Evolutionary conservation across 2,888 invertebrate species (phyloP), one percentile per base, ranked within the genome.

Genomic region (Caenorhabditis sp.): DNA sequence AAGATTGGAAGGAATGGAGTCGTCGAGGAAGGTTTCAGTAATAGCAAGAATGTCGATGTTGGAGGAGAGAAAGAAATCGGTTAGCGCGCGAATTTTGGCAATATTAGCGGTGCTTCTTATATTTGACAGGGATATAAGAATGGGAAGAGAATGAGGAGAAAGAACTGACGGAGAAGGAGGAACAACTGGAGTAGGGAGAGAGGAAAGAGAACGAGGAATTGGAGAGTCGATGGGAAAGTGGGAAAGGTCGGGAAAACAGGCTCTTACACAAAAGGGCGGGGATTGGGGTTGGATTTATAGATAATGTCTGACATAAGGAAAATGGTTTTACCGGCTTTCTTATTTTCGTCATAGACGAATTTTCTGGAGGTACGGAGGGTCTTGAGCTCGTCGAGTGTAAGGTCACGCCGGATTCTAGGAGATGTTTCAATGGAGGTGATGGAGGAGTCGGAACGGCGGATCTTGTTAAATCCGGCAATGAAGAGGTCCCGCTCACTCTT

Each of bases 11-110:
- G 66, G 66, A 12, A 66, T n/a, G 14, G 66, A 26, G n/a, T 12
- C n/a, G 49, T 24, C 26, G 16, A 66, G 66, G 19, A 66, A 66
- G 8, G 66, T 66, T 66, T 66, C 66, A 7, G 66, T 66, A 12
- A 66, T 28, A 4, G 49, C 49, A n/a, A 66, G 28, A 16, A 66
- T 41, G 12, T 47, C 31, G 8, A 16, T n/a, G 4, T 6, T 8
- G 7, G 66, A 66, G 7, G 16, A 2, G 8, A 1, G 22, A 49
- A 66, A 66, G 2, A 28, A n/a, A 2, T 66, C 49, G 28, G 14
- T 5, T 2, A 31, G 26, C 0, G n/a, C 4, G 2, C 3, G 2
- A 26, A 66, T 66, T 66, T 66, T 66, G 8, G 26, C 1, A 0
- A 66, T 2, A 6, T 2, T 16, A 19, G 66, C 47, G 66, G 14